Conservation (phyloP, 2,888 invertebrate species). For the Gryllus longicercus region DNA sequence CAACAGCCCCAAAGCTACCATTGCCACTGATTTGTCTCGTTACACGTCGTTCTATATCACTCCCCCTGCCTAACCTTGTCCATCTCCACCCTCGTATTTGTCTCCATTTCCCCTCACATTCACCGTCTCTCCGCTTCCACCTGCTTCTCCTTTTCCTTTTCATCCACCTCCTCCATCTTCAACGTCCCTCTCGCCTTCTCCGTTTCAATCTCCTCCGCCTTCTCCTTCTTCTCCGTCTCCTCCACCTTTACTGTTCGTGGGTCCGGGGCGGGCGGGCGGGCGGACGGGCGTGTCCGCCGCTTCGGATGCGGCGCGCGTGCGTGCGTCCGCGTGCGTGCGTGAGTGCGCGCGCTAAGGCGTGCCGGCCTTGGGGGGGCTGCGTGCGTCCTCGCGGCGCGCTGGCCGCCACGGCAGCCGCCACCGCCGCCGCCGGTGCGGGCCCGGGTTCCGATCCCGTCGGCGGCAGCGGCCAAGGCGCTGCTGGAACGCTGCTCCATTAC, state of each 20-base stretch:
- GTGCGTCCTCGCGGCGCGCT: background rate
- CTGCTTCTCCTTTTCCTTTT: too few relatives aligned
- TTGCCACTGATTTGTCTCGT: too few relatives aligned
- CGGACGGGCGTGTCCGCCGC: background rate
- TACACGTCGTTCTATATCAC: too few relatives aligned
- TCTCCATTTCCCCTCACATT: too few relatives aligned
- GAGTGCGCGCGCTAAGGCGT: background rate
- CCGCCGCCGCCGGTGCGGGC: background rate
- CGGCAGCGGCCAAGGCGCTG: background rate
- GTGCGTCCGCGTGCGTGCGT: background rate
- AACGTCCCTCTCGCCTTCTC: too few relatives aligned
- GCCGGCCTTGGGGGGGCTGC: background rate
- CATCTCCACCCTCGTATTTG: too few relatives aligned
- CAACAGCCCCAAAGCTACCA: too few relatives aligned
- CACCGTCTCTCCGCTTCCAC: too few relatives aligned
- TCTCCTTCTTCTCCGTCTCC: too few relatives aligned
- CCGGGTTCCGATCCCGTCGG: background rate
- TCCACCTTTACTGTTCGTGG: background rate
- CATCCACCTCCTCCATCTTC: too few relatives aligned
- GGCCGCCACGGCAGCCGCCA: background rate
- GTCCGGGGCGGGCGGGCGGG: background rate
- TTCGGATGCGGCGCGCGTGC: conserved; percentile 8
- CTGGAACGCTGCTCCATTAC: conserved; percentile 17
- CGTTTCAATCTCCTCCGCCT: too few relatives aligned
- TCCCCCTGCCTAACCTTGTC: too few relatives aligned